These are phyloP conservation scores for Zhuqinia jingwanae DNA, from an alignment of 2,888 invertebrate species.

Conservation along the genomic window DNA sequence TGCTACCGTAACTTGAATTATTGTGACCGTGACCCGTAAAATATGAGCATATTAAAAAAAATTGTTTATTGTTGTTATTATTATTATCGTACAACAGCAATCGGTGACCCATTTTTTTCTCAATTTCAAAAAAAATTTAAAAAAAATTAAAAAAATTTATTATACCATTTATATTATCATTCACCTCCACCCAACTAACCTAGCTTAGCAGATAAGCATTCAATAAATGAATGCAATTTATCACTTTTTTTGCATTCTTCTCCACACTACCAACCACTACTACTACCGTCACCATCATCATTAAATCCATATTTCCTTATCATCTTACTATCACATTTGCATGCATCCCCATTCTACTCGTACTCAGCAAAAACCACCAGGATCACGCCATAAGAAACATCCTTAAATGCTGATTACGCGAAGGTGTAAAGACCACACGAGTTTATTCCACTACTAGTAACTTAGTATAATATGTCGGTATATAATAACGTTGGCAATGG, in stretches of 20 bases:
- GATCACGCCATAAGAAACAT: not conserved
- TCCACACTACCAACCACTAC: too few species aligned
- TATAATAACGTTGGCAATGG: too few species aligned
- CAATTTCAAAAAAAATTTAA: not conserved
- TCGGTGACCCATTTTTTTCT: conserved; percentile 32
- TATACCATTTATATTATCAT: not conserved
- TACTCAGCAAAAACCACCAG: not conserved
- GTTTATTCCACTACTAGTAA: too few species aligned
- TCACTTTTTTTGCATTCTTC: too few species aligned
- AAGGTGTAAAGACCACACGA: too few species aligned
- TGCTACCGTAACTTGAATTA: not conserved
- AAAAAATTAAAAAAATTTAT: not conserved
- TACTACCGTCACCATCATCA: too few species aligned
- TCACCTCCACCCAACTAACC: not conserved
- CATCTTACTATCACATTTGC: too few species aligned
- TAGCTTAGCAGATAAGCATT: too few species aligned
- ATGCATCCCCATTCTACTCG: too few species aligned
- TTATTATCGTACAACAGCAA: not conserved
- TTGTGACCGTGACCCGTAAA: conserved; percentile 39
- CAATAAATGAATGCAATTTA: not conserved
- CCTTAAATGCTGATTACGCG: too few species aligned
- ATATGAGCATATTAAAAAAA: not conserved
- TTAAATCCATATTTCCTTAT: too few species aligned
- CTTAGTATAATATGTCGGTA: too few species aligned
- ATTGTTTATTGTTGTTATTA: conserved; percentile 31